Percentiles rank a stretch among this genome's conserved stretches.
These are phyloP conservation scores for Bombyx mori DNA, from an alignment of 1,140 invertebrate species.

Conservation along the genomic window ASM3026992v2 NC_085120.1:10621501-10622000, in stretches of 20 bases:
- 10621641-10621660: constrained; percentile 13
- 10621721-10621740: constrained; percentile 10
- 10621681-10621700: constrained; percentile 10
- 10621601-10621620: constrained; percentile 11
- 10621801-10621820: constrained; percentile 19
- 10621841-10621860: constrained; percentile 8
- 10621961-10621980: constrained; percentile 1
- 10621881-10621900: too few relatives aligned
- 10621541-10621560: constrained; percentile 10
- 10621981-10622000: neutral
- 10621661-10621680: constrained; percentile 11
- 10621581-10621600: constrained; percentile 13
- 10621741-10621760: constrained; percentile 6
- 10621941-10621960: neutral
- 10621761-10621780: constrained; percentile 18
- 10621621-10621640: constrained; percentile 8
- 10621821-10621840: constrained; percentile 19
- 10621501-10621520: constrained; percentile 7
- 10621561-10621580: constrained; percentile 8
- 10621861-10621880: too few relatives aligned
- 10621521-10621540: constrained; percentile 6
- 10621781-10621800: constrained; percentile 15
- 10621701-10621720: constrained; percentile 6
- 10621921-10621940: too few relatives aligned
- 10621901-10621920: too few relatives aligned